Base-by-base conservation (phyloP, 2,797 vertebrate species). In the Sebastolobus alascanus region DNA sequence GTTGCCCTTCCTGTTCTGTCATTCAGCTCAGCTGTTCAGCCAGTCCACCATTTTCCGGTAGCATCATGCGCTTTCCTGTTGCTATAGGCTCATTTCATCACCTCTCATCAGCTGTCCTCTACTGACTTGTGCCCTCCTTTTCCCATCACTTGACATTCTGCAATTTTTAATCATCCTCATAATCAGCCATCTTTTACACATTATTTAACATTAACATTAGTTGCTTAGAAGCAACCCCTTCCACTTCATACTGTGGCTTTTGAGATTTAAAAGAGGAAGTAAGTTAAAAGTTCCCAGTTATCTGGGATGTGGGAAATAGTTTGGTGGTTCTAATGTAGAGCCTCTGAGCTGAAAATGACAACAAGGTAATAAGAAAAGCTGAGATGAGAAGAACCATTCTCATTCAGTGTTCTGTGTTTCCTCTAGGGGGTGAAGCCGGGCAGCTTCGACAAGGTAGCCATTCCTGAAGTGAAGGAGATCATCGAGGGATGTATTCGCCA, bases 361-460 rank as follows among this genome's bases (percentile, higher is more conserved):
- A 50, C 1, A n/a, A 64, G 59, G 10, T 54, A 73, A 73, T 27
- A 64, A 46, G n/a, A 75, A 75, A 74, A 46, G 7, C 2, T 60
- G 12, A 25, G 1, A 29, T 58, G 55, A 63, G 9, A 52, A 58
- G 77, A 80, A 29, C 31, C 8, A 65, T 83, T 90, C 75, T 95
- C 85, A 95, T 93, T 94, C 76, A 77, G 59, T 73, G 73, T 84
- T 93, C 65, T 96, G 87, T 96, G 93, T 96, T 92, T 93, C 85
- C 90, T 91, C 14, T 94, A 99, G 99, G 98, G 99, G 68, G 98
- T 99, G 90, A 99, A 99, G 90, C 99, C 99, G 20, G 98, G 96
- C 91, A 99, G 99, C 95, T 99, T 99, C 0, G 98, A 99, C 95
- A 99, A 99, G 95, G 98, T 99, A 91, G 98, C 98, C 87, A 98